Evolutionary conservation across 1,140 invertebrate genomes (phyloP).

Genomic region (Trachymyrmex septentrionalis): DNA sequence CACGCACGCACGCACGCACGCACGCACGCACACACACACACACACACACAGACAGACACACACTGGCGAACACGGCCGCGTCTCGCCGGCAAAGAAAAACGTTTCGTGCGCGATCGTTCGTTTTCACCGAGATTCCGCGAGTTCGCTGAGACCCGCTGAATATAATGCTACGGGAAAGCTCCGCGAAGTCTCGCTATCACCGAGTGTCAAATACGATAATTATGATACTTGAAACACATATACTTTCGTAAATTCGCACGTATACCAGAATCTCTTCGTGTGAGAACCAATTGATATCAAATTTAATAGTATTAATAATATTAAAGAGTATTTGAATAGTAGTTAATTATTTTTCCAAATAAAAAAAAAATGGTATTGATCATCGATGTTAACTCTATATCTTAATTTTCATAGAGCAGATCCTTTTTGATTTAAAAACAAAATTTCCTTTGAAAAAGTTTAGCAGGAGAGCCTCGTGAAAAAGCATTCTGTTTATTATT

Average conservation of each 20-base stretch:
- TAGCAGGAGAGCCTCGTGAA: not conserved
- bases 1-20: too few species aligned
- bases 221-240: not conserved
- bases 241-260: not conserved
- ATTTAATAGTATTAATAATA: too few species aligned
- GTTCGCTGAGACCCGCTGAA: constrained; percentile 40
- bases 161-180: constrained; percentile 12
- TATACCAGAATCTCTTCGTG: not conserved
- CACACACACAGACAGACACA: too few species aligned
- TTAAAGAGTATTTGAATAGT: too few species aligned
- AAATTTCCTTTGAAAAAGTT: not conserved
- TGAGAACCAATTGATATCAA: not conserved
- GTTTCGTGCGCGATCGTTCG: constrained; percentile 73
- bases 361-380: too few species aligned
- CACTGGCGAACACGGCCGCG: constrained; percentile 55
- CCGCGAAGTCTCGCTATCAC: constrained; percentile 15
- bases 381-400: not conserved
- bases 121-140: constrained; percentile 61
- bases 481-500: not conserved
- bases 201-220: not conserved
- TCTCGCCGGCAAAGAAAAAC: constrained; percentile 61
- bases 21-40: too few species aligned
- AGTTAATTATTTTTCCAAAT: too few species aligned
- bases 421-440: not conserved
- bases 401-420: not conserved